These are phyloP conservation scores for Dromaius novaehollandiae DNA, from an alignment of 2,113 vertebrate species.

Conservation along the genomic window DNA sequence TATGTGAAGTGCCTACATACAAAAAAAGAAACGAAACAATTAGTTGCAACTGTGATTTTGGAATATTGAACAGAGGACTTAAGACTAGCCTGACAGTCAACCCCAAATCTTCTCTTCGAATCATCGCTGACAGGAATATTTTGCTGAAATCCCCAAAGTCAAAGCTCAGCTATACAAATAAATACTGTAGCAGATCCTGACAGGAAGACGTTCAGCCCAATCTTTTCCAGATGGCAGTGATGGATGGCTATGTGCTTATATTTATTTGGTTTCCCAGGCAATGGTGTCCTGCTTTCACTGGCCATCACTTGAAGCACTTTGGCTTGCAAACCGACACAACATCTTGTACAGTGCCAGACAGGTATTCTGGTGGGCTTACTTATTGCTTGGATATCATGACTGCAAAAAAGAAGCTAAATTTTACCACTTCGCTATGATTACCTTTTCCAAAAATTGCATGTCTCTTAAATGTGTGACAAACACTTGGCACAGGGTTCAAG, in stretches of 20 bases:
- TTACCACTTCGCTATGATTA: neutral
- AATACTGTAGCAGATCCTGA: conserved; percentile 84
- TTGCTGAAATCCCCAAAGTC: conserved; percentile 72
- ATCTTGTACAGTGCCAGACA: conserved; percentile 5
- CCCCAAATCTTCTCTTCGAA: conserved; percentile 72
- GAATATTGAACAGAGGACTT: conserved; percentile 51
- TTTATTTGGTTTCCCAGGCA: conserved; percentile 86
- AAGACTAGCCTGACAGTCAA: conserved; percentile 67
- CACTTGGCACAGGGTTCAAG: neutral
- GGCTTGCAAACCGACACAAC: conserved; percentile 6
- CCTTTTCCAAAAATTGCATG: neutral
- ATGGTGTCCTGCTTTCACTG: conserved; percentile 76
- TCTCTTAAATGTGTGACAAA: neutral
- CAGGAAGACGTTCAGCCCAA: conserved; percentile 83
- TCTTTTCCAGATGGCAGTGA: conserved; percentile 95
- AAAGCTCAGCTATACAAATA: conserved; percentile 88
- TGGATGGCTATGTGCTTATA: conserved; percentile 89
- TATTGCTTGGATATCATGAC: neutral
- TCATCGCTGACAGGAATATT: conserved; percentile 75
- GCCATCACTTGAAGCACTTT: conserved; percentile 72
- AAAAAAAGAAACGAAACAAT: conserved; percentile 4
- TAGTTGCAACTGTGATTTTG: conserved; percentile 15
- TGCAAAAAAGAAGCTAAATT: neutral
- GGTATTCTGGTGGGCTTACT: conserved; percentile 57
- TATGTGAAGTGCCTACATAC: neutral